Evolutionary conservation across 2,888 invertebrate genomes (phyloP).

Genomic region (Troides helena): DNA sequence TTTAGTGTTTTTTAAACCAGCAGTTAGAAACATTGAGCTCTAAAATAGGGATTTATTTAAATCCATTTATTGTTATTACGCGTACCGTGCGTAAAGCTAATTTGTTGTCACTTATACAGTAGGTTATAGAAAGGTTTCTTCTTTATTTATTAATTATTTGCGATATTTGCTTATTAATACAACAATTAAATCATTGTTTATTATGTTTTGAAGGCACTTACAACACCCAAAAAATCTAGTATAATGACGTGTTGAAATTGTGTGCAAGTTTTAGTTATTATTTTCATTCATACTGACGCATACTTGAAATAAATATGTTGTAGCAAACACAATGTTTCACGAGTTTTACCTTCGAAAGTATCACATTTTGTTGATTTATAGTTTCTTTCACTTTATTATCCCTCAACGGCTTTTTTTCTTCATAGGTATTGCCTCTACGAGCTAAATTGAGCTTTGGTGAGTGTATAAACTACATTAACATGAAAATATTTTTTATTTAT

Average conservation of each 20-base stretch:
- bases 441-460: neutral
- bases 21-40: neutral
- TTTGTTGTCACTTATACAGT: neutral
- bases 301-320: neutral
- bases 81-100: neutral
- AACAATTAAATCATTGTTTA: too few species aligned
- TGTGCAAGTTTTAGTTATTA: neutral
- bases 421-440: constrained; percentile 7
- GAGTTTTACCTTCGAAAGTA: constrained; percentile 24
- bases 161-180: too few species aligned
- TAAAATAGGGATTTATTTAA: neutral
- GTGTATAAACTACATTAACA: neutral
- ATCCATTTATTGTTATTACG: constrained; percentile 5
- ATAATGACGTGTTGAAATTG: neutral
- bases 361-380: constrained; percentile 41
- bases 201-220: neutral
- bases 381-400: constrained; percentile 41
- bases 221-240: neutral
- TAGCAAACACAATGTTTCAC: constrained; percentile 17
- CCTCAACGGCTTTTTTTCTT: constrained; percentile 39
- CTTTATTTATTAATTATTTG: too few species aligned
- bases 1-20: neutral
- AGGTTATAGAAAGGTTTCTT: neutral
- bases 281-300: neutral
- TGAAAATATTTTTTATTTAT: too few species aligned